Conservation (phyloP, 2,797 vertebrate genomes). For the Furcifer pardalis region DNA sequence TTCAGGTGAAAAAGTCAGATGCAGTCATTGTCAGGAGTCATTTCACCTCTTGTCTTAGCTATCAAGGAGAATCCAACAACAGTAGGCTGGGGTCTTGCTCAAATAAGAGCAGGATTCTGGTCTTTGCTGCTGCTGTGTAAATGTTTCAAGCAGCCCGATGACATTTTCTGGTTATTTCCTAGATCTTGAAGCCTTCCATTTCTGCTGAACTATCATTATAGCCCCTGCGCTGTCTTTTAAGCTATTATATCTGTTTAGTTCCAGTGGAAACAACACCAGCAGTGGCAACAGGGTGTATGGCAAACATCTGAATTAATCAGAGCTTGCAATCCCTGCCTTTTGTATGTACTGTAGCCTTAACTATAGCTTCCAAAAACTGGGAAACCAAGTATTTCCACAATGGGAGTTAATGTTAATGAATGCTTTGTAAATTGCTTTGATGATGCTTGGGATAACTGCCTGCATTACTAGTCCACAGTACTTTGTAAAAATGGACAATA, state of each 20-base stretch:
- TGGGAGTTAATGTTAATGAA: slow-evolving; percentile 61
- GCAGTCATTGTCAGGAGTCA: background rate
- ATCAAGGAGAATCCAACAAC: slow-evolving; percentile 3
- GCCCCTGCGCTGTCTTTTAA: slow-evolving; percentile 35
- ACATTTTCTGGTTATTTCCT: slow-evolving; percentile 20
- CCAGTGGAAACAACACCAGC: slow-evolving; percentile 6
- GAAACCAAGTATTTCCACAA: slow-evolving; percentile 54
- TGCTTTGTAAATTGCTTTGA: slow-evolving; percentile 55
- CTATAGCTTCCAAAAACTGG: slow-evolving; percentile 43
- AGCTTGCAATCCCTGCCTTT: slow-evolving; percentile 45
- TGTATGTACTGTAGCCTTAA: slow-evolving; percentile 30
- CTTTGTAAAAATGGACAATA: slow-evolving; percentile 57
- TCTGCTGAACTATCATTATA: slow-evolving; percentile 38
- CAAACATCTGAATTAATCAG: slow-evolving; percentile 38
- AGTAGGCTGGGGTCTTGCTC: background rate
- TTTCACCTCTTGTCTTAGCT: background rate
- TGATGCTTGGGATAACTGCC: slow-evolving; percentile 53
- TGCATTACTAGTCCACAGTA: slow-evolving; percentile 36
- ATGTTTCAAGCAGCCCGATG: slow-evolving; percentile 19
- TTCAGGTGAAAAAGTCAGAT: background rate
- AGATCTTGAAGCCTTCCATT: background rate
- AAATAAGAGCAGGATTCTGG: slow-evolving; percentile 19
- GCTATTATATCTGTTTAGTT: slow-evolving; percentile 37
- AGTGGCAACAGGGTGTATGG: background rate
- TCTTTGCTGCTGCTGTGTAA: slow-evolving; percentile 26